Evolutionary conservation across 1,140 invertebrate species (phyloP).

Genomic region (Penaeus chinensis): DNA sequence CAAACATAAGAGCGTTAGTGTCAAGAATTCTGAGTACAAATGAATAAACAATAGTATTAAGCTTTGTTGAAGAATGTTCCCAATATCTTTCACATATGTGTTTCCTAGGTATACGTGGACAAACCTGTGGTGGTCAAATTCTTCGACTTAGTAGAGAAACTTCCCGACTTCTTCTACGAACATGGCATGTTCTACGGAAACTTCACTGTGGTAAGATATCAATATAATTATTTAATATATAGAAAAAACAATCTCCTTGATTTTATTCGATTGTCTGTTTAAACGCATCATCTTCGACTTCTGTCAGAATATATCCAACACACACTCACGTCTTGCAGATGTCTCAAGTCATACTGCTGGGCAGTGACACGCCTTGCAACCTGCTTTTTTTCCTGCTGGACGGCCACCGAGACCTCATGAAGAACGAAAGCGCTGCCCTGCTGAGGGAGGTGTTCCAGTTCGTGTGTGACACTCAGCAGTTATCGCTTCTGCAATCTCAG

Average conservation of each 20-base stretch:
- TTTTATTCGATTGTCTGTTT: too few species aligned
- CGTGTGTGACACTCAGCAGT: constrained; percentile 5
- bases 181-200: constrained; percentile 21
- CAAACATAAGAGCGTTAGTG: too few species aligned
- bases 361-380: neutral
- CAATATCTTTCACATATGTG: too few species aligned
- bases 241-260: too few species aligned
- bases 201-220: constrained; percentile 15
- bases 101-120: constrained; percentile 22
- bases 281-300: too few species aligned
- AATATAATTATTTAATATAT: too few species aligned
- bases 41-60: too few species aligned
- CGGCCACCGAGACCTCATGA: neutral
- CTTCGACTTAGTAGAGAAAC: constrained; percentile 20
- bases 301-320: neutral
- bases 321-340: neutral
- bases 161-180: constrained; percentile 25
- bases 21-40: too few species aligned
- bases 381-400: constrained; percentile 28
- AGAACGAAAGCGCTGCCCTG: neutral
- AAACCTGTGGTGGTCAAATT: constrained; percentile 38
- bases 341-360: neutral
- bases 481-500: constrained; percentile 5
- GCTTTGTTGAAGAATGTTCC: too few species aligned
- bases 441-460: constrained; percentile 24